Conservation (phyloP, 2,888 invertebrate species). For the Diplazon laetatorius region DNA sequence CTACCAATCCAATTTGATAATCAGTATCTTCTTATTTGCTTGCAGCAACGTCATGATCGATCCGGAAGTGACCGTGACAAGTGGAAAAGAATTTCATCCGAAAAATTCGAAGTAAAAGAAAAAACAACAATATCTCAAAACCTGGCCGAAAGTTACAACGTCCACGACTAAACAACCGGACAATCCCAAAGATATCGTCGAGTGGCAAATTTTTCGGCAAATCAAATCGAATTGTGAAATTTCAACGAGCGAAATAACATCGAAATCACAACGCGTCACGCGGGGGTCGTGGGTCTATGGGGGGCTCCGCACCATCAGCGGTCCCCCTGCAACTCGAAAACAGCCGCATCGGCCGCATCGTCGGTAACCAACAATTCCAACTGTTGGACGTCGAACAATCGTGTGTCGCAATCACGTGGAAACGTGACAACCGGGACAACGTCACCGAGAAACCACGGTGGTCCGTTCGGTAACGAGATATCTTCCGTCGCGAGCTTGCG, state of each 20-base stretch:
- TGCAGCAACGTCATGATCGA: conserved; percentile 65
- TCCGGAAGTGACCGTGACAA: conserved; percentile 48
- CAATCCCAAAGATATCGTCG: too few species aligned
- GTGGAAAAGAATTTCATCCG: conserved; percentile 63
- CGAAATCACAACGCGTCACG: conserved; percentile 80
- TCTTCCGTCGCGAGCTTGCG: conserved; percentile 67
- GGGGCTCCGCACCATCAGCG: conserved; percentile 82
- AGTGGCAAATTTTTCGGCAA: background rate
- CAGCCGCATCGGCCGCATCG: conserved; percentile 47
- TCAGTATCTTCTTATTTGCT: conserved; percentile 41
- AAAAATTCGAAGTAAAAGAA: too few species aligned
- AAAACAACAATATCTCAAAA: too few species aligned
- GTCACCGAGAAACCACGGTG: background rate
- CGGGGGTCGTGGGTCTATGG: conserved; percentile 82
- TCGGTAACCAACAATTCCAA: conserved; percentile 64
- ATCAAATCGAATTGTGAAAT: background rate
- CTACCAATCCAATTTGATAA: background rate
- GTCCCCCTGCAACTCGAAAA: conserved; percentile 78
- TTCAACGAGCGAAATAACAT: conserved; percentile 18
- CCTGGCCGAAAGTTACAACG: too few species aligned
- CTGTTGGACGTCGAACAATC: conserved; percentile 75
- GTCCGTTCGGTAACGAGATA: conserved; percentile 26
- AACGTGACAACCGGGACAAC: conserved; percentile 53
- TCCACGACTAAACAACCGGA: too few species aligned
- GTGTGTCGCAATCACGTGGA: conserved; percentile 61